Percentiles rank a stretch among this genome's conserved stretches.
Conservation (phyloP, 2,888 invertebrate genomes). For the Zaprionus lineosus region DNA sequence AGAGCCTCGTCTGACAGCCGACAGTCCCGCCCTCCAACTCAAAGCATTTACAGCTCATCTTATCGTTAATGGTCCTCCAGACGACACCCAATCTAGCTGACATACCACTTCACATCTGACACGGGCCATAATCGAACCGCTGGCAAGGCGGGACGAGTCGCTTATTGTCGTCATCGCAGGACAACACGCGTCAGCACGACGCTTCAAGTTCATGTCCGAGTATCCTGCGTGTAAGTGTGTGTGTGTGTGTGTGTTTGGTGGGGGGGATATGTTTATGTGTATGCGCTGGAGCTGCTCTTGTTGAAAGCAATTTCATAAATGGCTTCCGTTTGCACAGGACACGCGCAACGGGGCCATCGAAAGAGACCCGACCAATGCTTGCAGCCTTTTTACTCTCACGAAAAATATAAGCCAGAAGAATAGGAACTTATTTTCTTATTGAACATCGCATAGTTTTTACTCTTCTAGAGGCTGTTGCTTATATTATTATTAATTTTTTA, state of each 20-base stretch:
- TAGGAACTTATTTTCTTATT: background rate
- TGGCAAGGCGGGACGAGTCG: conserved; percentile 16
- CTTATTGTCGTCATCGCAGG: conserved; percentile 43
- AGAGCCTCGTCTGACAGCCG: background rate
- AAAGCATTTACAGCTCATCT: conserved; percentile 35
- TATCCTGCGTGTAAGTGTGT: conserved; percentile 13
- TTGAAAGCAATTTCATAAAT: conserved; percentile 73
- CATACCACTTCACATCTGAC: conserved; percentile 35
- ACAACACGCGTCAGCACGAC: conserved; percentile 50
- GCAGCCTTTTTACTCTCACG: conserved; percentile 34
- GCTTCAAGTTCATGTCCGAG: conserved; percentile 50
- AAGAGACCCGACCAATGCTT: conserved; percentile 1
- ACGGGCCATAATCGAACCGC: conserved; percentile 43
- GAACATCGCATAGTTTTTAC: too few species aligned
- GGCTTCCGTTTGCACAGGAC: conserved; percentile 63
- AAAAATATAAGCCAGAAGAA: background rate
- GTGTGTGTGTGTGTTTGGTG: conserved; percentile 19
- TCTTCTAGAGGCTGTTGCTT: too few species aligned
- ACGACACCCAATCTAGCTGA: conserved; percentile 29
- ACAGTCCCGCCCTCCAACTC: conserved; percentile 5
- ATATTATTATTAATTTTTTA: too few species aligned
- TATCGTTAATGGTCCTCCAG: conserved; percentile 28
- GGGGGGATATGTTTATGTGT: too few species aligned
- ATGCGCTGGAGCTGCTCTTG: conserved; percentile 20
- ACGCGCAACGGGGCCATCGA: conserved; percentile 33